Percentiles rank a stretch among this genome's conserved stretches.
Conservation (phyloP, 2,113 vertebrate species). For the Hucho hucho region DNA sequence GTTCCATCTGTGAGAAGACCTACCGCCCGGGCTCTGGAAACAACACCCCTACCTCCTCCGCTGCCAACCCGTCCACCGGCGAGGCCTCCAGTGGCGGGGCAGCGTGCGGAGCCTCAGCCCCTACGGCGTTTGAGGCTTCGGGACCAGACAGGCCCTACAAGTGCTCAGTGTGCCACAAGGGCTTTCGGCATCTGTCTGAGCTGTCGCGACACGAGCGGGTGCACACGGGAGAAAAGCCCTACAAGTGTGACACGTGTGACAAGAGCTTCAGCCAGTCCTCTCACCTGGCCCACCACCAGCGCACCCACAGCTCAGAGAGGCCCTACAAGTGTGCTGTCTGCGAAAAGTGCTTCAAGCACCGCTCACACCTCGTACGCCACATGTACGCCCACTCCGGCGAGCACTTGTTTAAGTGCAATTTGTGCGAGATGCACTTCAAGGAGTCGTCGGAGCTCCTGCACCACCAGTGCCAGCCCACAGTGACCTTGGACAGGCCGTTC, state of each 20-base stretch:
- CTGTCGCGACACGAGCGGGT: conserved; percentile 91
- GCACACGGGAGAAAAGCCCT: conserved; percentile 94
- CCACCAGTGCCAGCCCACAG: conserved; percentile 89
- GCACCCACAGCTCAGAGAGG: conserved; percentile 93
- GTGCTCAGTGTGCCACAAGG: conserved; percentile 93
- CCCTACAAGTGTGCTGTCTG: conserved; percentile 95
- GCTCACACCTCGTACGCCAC: conserved; percentile 94
- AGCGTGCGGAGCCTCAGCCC: conserved; percentile 68
- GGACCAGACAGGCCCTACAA: conserved; percentile 86
- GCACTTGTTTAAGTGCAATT: conserved; percentile 94
- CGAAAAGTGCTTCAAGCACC: conserved; percentile 96
- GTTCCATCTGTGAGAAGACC: conserved; percentile 96
- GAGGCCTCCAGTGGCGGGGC: conserved; percentile 70
- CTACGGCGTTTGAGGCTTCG: conserved; percentile 63
- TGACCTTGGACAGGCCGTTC: conserved; percentile 84
- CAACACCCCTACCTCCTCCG: conserved; percentile 55
- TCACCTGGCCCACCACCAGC: conserved; percentile 94
- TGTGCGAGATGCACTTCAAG: conserved; percentile 94
- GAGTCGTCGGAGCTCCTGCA: conserved; percentile 94
- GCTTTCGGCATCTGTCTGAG: conserved; percentile 93
- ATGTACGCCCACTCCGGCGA: conserved; percentile 95
- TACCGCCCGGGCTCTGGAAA: conserved; percentile 81
- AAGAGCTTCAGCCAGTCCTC: conserved; percentile 98
- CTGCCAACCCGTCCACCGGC: conserved; percentile 71
- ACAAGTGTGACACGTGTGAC: conserved; percentile 92